Base-by-base conservation (phyloP, 2,113 vertebrate species). In the Ascaphus truei region DNA sequence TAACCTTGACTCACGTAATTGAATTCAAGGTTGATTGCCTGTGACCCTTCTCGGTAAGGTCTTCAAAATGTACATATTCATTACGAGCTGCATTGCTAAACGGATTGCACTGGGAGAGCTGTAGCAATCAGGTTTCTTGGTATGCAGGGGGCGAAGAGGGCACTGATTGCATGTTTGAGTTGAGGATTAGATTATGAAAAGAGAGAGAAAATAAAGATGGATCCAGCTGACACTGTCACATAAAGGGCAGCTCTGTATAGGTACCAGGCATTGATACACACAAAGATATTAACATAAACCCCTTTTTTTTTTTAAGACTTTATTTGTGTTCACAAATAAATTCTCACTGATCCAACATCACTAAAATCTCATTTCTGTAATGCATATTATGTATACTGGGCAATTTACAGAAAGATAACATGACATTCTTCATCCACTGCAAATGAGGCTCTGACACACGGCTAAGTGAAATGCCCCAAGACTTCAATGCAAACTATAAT, bases 11-110 rank as follows among this genome's bases (percentile, higher is more conserved):
- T 94, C 88, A 79, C 84, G 77, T 98, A 98, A 99, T 98, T 99
- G 96, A 98, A 99, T 99, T 97, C 95, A 96, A 97, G 96, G 96
- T 98, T 98, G 96, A 99, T 99, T 99, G 96, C 96, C 93, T 92
- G 85, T 95, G 96, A 98, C 95, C 95, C 93, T 86, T 91, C 85
- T 88, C 80, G 76, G 88, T 68, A 89, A 86, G 93, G 94, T 94
- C 90, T 88, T 91, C 92, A 86, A 86, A 93, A 96, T 96, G 96
- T 99, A 98, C 95, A 99, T 98, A 99, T 97, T 98, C 96, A 99
- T 99, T 98, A 99, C 76, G 77, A 83, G 84, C 77, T 79, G 77
- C 76, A 36, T 69, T 76, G 83, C 93, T 98, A 97, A 99, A 96
- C 90, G 94, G 93, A 98, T 95, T 90, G 94, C 95, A 98, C 96